phyloP scores from a whole-genome alignment of 2,797 vertebrate genomes.

The Malacoraja senta region DNA sequence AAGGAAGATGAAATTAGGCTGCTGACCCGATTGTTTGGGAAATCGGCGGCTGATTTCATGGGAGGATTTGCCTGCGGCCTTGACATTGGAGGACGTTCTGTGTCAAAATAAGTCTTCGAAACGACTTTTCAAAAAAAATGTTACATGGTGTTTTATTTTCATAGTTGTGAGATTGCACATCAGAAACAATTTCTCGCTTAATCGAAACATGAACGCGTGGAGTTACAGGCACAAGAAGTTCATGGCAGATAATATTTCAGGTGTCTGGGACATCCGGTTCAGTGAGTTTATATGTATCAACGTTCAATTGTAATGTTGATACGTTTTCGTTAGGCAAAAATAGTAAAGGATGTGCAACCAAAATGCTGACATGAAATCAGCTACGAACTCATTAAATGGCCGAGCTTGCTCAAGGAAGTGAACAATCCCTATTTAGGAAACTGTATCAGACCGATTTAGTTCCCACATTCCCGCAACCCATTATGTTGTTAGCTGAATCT shows the following conservation, averaged over 20 bases:
- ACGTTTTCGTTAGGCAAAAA: neutral
- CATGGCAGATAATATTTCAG: neutral
- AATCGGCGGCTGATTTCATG: neutral
- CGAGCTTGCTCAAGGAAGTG: neutral
- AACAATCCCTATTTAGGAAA: neutral
- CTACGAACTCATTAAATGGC: neutral
- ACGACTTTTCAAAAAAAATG: neutral
- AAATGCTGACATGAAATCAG: neutral
- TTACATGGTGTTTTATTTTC: neutral
- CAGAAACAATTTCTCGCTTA: neutral
- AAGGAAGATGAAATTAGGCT: neutral
- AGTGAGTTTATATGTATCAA: neutral
- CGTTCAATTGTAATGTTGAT: neutral
- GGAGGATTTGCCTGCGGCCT: neutral
- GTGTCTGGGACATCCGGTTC: neutral
- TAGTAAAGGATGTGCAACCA: neutral
- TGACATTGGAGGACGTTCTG: neutral
- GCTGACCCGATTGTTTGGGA: neutral
- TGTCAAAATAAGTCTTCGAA: neutral
- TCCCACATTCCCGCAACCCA: too few relatives aligned
- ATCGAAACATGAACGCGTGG: neutral
- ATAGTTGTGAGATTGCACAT: neutral
- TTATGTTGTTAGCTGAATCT: too few relatives aligned
- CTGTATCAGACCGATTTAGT: too few relatives aligned
- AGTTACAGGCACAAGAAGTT: neutral